phyloP scores from a whole-genome alignment of 2,888 invertebrate genomes.

The Apomyelois bistriatella region DNA sequence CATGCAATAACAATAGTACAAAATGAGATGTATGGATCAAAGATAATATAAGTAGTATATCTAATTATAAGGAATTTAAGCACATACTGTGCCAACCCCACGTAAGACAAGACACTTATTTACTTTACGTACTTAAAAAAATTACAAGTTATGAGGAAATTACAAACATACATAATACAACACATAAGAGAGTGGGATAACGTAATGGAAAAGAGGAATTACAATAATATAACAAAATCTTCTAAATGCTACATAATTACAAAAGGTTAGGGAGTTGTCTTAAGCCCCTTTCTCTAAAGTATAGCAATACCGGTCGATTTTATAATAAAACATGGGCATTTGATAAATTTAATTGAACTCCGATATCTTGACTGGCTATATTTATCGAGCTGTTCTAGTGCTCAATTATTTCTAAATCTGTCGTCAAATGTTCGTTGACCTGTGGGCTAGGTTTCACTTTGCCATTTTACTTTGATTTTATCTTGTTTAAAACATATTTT shows the following conservation, averaged over 20 bases:
- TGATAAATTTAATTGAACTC: slow-evolving; percentile 3
- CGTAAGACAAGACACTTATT: too few species aligned
- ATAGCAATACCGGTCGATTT: not conserved
- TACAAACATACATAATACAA: too few species aligned
- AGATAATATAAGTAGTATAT: too few species aligned
- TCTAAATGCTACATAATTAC: not conserved
- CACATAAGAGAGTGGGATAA: too few species aligned
- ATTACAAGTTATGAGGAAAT: too few species aligned
- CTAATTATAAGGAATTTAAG: too few species aligned
- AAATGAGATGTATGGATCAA: too few species aligned
- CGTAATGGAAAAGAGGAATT: too few species aligned
- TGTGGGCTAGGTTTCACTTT: slow-evolving; percentile 21
- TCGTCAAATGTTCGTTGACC: slow-evolving; percentile 23
- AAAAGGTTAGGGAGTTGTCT: not conserved
- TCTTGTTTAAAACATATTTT: not conserved
- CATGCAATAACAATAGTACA: too few species aligned
- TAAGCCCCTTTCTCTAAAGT: not conserved
- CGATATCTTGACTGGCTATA: not conserved
- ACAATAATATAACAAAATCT: not conserved
- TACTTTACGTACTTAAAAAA: too few species aligned
- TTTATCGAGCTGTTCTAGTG: slow-evolving; percentile 9
- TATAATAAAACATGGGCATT: not conserved
- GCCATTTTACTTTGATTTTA: slow-evolving; percentile 20
- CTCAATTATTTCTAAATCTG: slow-evolving; percentile 29
- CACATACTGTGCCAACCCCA: too few species aligned